A percentile compares a stretch with the other conserved stretches of the same genome.
Evolutionary conservation across 2,113 vertebrate genomes (phyloP).

Genomic region (Bettongia penicillata): DNA sequence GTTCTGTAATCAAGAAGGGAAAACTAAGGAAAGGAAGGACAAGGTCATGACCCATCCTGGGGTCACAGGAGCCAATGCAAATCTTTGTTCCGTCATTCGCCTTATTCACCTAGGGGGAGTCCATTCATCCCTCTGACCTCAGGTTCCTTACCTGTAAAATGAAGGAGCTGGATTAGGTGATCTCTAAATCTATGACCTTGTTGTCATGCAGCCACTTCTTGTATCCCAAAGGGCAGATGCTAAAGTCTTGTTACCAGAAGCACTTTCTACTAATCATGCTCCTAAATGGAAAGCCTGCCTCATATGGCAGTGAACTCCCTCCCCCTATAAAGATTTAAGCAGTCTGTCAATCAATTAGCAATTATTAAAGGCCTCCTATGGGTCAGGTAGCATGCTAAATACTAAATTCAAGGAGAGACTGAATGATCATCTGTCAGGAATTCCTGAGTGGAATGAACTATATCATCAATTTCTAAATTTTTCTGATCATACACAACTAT

Average conservation of each 20-base stretch:
- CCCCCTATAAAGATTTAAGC: neutral
- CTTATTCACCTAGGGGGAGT: too few species aligned
- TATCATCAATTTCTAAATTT: neutral
- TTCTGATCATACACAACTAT: neutral
- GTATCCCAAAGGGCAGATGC: neutral
- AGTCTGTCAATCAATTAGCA: neutral
- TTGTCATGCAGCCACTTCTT: neutral
- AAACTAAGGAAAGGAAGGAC: too few species aligned
- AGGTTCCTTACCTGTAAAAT: neutral
- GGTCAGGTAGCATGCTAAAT: neutral
- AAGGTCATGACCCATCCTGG: too few species aligned
- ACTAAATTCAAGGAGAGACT: too few species aligned
- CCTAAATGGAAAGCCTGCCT: neutral
- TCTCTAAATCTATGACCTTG: neutral
- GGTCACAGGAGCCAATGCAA: too few species aligned
- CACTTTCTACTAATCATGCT: neutral
- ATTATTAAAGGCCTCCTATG: neutral
- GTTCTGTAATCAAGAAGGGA: too few species aligned
- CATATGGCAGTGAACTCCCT: neutral
- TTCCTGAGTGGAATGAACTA: too few species aligned
- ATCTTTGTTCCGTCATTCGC: too few species aligned
- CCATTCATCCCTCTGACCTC: neutral
- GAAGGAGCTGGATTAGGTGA: neutral
- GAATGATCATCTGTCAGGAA: too few species aligned
- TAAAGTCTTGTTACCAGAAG: neutral